Percentiles rank a stretch among this genome's conserved stretches.
phyloP scores from a whole-genome alignment of 1,140 invertebrate species.

The Laupala kohalensis region DNA sequence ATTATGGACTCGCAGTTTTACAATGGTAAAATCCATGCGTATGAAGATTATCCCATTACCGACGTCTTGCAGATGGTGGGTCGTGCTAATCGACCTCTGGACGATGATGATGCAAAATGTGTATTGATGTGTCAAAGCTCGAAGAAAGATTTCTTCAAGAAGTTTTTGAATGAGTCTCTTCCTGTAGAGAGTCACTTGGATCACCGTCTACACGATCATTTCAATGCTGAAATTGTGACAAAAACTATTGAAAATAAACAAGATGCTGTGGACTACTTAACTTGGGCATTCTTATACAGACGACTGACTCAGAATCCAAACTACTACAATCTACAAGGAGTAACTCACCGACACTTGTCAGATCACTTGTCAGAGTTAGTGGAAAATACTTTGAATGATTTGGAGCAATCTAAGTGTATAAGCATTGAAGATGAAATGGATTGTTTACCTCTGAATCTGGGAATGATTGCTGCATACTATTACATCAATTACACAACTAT shows the following conservation, averaged over 20 bases:
- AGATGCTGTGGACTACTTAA: slow-evolving; percentile 97
- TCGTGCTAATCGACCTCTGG: slow-evolving; percentile 71
- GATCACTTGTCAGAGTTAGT: slow-evolving; percentile 98
- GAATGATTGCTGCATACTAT: slow-evolving; percentile 99
- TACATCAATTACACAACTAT: slow-evolving; percentile 99
- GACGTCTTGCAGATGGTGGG: slow-evolving; percentile 98
- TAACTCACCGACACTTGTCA: slow-evolving; percentile 91
- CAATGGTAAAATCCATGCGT: slow-evolving; percentile 83
- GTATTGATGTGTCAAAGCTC: slow-evolving; percentile 94
- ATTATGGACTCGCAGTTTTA: slow-evolving; percentile 97
- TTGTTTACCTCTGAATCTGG: slow-evolving; percentile 87
- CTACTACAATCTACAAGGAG: slow-evolving; percentile 96
- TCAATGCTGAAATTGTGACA: slow-evolving; percentile 98
- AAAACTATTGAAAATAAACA: slow-evolving; percentile 99
- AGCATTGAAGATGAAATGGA: slow-evolving; percentile 98
- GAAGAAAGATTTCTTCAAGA: slow-evolving; percentile 98
- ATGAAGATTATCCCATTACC: slow-evolving; percentile 96
- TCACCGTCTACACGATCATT: slow-evolving; percentile 95
- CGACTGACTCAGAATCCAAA: slow-evolving; percentile 95
- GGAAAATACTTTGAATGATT: slow-evolving; percentile 85
- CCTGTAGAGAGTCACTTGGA: slow-evolving; percentile 97
- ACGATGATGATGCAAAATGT: slow-evolving; percentile 91
- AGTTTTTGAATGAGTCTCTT: slow-evolving; percentile 93
- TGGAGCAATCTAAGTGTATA: slow-evolving; percentile 97
- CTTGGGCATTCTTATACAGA: slow-evolving; percentile 97